Evolutionary conservation across 2,797 vertebrate genomes (phyloP), one percentile per base, ranked within the genome.

Genomic region (Antrozous pallidus): DNA sequence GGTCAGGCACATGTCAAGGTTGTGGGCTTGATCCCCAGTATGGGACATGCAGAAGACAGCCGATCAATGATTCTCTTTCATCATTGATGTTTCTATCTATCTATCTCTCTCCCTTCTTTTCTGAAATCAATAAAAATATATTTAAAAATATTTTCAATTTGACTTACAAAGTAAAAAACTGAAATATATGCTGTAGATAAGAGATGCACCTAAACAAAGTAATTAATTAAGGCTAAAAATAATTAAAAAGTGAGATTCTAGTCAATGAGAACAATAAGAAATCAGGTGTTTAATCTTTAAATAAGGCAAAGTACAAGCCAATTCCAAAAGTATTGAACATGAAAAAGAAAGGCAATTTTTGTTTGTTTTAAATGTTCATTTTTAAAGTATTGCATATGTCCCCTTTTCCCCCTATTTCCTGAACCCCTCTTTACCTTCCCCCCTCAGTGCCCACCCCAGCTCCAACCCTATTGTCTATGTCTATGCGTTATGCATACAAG

Each of bases 391-490:
- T 63, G 16, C 13, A 63, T 31, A 63, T 63, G 58, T n/a, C 5
- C 58, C 6, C 2, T 14, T 63, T 63, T 63, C 12, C 26, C 28
- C 28, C 28, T 31, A 63, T 63, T 63, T 31, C 58, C 10, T 51
- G 7, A 51, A 13, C 6, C 13, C 28, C 14, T 6, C 28, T 6
- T 2, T 10, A 16, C 13, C 28, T 6, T 2, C 28, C 11, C 12
- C 13, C 2, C 2, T 2, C 28, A n/a, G n/a, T 6, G 2, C 28
- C 58, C 28, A 6, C 58, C 28, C 28, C 58, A 31, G 28, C 58
- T 31, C 14, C 58, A 63, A 28, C 58, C 28, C 58, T 61, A 61
- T 61, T 61, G 28, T 31, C 58, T 31, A 6, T 61, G 58, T 31
- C 58, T 14, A 31, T 61, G 58, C 2, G 13, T 63, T 31, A 63